Evolutionary conservation across 37 sponge, comb jelly and placozoan species (phyloP).

Genomic region (Chondrosia reniformis): DNA sequence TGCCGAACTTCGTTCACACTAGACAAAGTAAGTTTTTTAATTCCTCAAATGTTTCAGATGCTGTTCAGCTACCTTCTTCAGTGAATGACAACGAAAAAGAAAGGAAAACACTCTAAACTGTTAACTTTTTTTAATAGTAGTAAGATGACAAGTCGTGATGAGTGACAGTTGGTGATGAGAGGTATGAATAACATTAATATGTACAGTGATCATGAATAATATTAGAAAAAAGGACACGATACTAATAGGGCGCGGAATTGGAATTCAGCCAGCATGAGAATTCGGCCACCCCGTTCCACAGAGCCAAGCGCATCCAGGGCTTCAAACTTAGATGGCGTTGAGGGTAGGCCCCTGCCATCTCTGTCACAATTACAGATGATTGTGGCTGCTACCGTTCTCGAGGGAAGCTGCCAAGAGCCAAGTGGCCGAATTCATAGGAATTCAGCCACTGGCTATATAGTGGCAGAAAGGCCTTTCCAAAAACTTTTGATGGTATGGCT

Average conservation of each 20-base stretch:
- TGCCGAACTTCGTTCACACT: no score
- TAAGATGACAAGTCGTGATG: no score
- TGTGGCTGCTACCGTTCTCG: background rate
- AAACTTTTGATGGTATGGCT: background rate
- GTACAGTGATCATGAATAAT: no score
- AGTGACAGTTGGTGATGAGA: no score
- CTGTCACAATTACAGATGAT: background rate
- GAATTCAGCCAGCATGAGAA: background rate
- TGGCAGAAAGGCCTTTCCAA: background rate
- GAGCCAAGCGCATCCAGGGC: background rate
- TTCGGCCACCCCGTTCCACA: background rate
- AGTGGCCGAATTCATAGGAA: background rate
- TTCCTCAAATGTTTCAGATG: no score
- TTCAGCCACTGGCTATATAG: background rate
- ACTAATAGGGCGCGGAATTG: background rate
- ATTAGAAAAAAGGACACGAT: no score
- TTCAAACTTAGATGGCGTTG: background rate
- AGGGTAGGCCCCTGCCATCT: background rate
- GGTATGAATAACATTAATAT: no score
- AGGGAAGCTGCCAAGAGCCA: background rate
- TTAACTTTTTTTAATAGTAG: no score
- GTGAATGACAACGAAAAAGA: no score
- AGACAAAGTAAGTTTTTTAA: no score
- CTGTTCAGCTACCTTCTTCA: no score
- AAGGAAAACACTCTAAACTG: no score